These are phyloP conservation scores for Taxidea taxus DNA, from an alignment of 2,113 vertebrate species.

Conservation along the genomic window DNA sequence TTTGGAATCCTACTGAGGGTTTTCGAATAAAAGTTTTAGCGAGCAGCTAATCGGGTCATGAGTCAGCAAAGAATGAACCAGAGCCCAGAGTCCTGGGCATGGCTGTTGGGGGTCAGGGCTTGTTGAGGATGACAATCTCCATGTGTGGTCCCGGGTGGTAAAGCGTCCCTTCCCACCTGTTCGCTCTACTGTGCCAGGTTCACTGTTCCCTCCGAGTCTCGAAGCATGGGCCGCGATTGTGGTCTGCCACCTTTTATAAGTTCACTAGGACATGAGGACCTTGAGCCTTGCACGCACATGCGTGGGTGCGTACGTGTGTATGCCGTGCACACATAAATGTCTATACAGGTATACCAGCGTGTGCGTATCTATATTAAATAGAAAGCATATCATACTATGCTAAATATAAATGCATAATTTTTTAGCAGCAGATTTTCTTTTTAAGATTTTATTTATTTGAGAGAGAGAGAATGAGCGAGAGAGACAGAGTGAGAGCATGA, in stretches of 20 bases:
- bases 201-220: background rate
- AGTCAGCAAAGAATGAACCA: background rate
- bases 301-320: background rate
- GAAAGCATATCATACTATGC: background rate
- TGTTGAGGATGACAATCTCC: background rate
- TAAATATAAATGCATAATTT: background rate
- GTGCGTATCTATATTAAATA: background rate
- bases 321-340: too few species aligned
- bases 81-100: background rate
- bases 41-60: background rate
- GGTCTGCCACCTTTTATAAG: background rate
- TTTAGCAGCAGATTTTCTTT: background rate
- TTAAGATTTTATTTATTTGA: too few species aligned
- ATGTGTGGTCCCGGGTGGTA: rapidly evolving
- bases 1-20: background rate
- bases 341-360: too few species aligned
- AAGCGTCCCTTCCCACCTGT: background rate
- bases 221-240: background rate
- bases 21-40: background rate
- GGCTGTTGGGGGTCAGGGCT: background rate
- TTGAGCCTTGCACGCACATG: background rate
- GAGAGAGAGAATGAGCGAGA: too few species aligned
- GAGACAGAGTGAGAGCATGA: too few species aligned
- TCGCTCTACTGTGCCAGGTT: background rate
- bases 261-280: background rate